Conservation (phyloP, 2,113 vertebrate species). For the Nyctereutes procyonoides region DNA sequence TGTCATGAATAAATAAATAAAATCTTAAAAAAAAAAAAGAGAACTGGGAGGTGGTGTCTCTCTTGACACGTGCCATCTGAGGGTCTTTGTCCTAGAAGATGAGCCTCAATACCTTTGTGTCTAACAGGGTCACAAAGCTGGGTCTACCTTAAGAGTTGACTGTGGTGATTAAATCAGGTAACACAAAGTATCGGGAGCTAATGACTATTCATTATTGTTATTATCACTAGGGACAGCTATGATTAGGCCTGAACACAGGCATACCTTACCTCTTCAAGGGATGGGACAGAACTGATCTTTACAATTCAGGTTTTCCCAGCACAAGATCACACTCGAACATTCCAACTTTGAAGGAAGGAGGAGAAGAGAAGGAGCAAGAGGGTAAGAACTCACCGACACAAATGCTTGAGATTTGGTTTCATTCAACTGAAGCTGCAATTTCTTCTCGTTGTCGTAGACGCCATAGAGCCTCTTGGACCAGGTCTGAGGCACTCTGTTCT, state of each 20-base stretch:
- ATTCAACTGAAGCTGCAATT: slow-evolving; percentile 90
- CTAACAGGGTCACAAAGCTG: not conserved
- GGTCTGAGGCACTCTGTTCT: slow-evolving; percentile 88
- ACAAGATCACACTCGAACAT: not conserved
- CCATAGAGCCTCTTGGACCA: slow-evolving; percentile 97
- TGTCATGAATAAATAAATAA: too few species aligned
- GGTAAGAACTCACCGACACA: slow-evolving; percentile 91
- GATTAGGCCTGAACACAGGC: not conserved
- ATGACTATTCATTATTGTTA: not conserved
- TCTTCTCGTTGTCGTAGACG: slow-evolving; percentile 90
- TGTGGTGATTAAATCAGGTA: not conserved
- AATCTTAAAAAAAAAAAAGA: too few species aligned
- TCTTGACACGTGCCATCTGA: not conserved
- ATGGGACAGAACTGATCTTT: not conserved
- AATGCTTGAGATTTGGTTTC: slow-evolving; percentile 92
- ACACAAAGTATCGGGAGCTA: not conserved
- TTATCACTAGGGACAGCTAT: not conserved
- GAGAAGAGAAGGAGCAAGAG: not conserved
- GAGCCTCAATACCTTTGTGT: not conserved
- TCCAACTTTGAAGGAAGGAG: not conserved
- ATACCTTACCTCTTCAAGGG: not conserved
- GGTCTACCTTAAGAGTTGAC: not conserved
- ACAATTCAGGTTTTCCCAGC: not conserved
- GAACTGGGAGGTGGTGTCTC: not conserved
- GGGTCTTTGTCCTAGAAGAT: not conserved